Evolutionary conservation across 1,140 invertebrate species (phyloP), one percentile per base, ranked within the genome.

Genomic region (Aphelenchoides besseyi): DNA sequence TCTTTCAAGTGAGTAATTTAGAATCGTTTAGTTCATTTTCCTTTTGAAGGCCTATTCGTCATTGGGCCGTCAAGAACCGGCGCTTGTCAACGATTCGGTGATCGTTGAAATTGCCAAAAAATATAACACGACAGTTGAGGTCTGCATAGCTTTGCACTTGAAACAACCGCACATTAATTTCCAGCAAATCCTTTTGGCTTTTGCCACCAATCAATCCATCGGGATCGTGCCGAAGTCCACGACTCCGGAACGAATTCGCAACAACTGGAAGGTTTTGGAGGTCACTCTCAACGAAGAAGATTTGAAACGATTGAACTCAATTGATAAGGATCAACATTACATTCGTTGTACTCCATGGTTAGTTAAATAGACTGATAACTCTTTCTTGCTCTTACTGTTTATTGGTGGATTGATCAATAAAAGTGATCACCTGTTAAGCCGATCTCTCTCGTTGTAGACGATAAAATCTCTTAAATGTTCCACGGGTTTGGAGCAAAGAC

Each of bases 31-130:
- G 16, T 1, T 29, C 18, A 29, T n/a, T n/a, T 29, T 41, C 33
- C 2, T 28, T n/a, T 61, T 61, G 16, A n/a, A 67, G 64, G 86
- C 85, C 0, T 86, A 86, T 68, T 85, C 85, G n/a, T 86, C 86
- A 23, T 74, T 86, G n/a, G 86, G 85, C 2, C 48, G 71, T 23
- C 33, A 23, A 84, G 79, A 54, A 74, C 80, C 29, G 23, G 32
- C 66, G 16, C 70, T 82, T 1, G 70, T 82, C 29, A 67, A 79
- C 23, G 78, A 81, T 53, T 23, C 68, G n/a, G 59, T 73, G 33
- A 73, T 81, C 16, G 69, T 78, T 8, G 68, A 73, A 28, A 54
- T 82, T 9, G 76, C 77, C 1, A 55, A 73, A 37, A 75, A 80
- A 35, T 66, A 82, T 66, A 16, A 77, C 73, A 9, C 30, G 66